phyloP scores from a whole-genome alignment of 2,113 vertebrate species.

The Pangasianodon gigas region DNA sequence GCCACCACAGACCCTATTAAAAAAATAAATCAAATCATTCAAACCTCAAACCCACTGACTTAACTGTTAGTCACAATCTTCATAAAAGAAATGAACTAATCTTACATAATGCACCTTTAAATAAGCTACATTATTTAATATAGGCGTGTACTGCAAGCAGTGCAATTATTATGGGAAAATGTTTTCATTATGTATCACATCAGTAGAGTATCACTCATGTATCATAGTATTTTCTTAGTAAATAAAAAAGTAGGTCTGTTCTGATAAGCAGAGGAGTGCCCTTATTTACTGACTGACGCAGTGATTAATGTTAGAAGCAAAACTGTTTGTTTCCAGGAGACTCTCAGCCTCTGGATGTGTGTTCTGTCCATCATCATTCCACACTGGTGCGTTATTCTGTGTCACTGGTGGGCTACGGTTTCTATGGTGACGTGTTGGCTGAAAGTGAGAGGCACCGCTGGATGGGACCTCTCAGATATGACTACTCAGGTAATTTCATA shows the following conservation, averaged over 20 bases:
- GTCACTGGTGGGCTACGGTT: slow-evolving; percentile 81
- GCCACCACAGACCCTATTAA: background rate
- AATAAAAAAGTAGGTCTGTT: background rate
- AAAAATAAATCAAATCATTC: background rate
- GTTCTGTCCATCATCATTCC: slow-evolving; percentile 73
- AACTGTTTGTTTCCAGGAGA: slow-evolving; percentile 70
- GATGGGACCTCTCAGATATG: slow-evolving; percentile 82
- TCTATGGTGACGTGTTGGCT: slow-evolving; percentile 79
- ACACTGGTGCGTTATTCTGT: slow-evolving; percentile 73
- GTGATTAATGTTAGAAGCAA: background rate
- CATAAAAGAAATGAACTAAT: background rate
- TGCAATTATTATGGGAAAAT: background rate
- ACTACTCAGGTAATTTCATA: slow-evolving; percentile 72
- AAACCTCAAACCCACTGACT: background rate
- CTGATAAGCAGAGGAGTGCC: background rate
- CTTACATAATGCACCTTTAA: background rate
- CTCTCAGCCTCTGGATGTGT: slow-evolving; percentile 83
- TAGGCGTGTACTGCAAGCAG: background rate
- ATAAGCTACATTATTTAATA: background rate
- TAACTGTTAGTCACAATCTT: background rate
- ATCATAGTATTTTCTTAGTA: background rate
- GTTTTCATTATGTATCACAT: background rate
- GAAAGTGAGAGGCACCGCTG: slow-evolving; percentile 80
- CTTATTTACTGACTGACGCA: background rate
- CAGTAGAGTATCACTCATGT: background rate